Conservation (phyloP, 2,888 invertebrate genomes). For the Thymelicus acteon region DNA sequence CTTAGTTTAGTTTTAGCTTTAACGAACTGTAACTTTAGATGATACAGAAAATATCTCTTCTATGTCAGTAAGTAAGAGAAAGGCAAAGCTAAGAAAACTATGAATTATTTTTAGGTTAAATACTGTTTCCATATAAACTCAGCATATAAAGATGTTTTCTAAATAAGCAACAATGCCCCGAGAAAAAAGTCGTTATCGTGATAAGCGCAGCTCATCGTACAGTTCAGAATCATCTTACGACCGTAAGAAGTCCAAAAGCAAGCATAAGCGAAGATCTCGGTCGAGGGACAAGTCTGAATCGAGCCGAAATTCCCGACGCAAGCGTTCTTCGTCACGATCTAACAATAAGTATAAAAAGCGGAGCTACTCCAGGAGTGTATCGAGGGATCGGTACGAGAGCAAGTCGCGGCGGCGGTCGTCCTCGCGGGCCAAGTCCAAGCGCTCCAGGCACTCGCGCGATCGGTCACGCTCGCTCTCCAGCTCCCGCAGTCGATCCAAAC, state of each 20-base stretch:
- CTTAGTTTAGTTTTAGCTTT: too few species aligned
- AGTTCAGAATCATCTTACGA: conserved; percentile 78
- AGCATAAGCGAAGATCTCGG: conserved; percentile 69
- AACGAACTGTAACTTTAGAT: too few species aligned
- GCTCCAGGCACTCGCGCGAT: conserved; percentile 54
- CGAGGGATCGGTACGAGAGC: conserved; percentile 71
- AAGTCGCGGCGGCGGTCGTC: conserved; percentile 66
- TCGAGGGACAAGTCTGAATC: conserved; percentile 73
- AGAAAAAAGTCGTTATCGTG: conserved; percentile 73
- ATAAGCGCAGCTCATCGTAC: conserved; percentile 70
- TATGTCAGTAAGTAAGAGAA: too few species aligned
- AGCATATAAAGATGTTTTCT: too few species aligned
- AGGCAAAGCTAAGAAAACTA: too few species aligned
- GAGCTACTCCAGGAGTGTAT: conserved; percentile 74
- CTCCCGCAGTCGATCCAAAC: conserved; percentile 64
- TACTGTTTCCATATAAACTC: too few species aligned
- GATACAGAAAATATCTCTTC: too few species aligned
- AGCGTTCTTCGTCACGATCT: conserved; percentile 66
- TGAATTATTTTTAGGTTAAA: not conserved
- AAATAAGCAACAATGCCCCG: conserved; percentile 65
- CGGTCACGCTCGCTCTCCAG: conserved; percentile 67
- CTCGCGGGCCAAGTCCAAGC: conserved; percentile 64
- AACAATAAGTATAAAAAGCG: conserved; percentile 64
- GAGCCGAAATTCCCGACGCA: conserved; percentile 60
- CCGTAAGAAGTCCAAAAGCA: conserved; percentile 70